These are phyloP conservation scores for Pundamilia nyererei DNA, from an alignment of 2,113 vertebrate genomes.

Conservation along the genomic window DNA sequence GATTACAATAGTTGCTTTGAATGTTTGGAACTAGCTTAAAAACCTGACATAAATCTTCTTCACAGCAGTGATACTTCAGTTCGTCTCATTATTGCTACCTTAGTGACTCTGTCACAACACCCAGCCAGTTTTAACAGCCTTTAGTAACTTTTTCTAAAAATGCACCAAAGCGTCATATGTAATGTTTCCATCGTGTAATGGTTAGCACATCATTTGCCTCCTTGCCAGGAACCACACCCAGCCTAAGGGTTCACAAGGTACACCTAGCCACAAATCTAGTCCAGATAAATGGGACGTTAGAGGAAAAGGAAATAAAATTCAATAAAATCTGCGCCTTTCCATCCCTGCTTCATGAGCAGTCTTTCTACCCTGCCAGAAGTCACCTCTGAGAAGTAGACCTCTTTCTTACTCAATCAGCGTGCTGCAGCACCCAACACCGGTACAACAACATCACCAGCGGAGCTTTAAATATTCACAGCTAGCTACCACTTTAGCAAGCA, in stretches of 20 bases:
- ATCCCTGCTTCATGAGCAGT: neutral
- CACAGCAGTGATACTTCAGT: neutral
- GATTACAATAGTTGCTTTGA: neutral
- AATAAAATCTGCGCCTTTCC: neutral
- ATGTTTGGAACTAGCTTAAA: neutral
- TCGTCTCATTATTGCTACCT: neutral
- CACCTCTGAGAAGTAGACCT: neutral
- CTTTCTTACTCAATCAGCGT: neutral
- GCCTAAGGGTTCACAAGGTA: neutral
- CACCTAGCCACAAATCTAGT: neutral
- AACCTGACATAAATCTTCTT: neutral
- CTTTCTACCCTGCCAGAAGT: neutral
- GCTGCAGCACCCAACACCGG: neutral
- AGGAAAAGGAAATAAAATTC: neutral
- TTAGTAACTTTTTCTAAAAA: neutral
- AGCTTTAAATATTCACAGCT: neutral
- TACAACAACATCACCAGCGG: neutral
- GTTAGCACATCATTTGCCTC: neutral
- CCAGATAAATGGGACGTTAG: neutral
- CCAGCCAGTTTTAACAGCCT: neutral
- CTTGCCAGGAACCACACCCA: neutral
- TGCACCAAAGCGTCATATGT: neutral
- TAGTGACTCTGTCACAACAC: neutral
- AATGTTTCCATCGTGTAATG: neutral
- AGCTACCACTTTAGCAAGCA: neutral